phyloP scores from a whole-genome alignment of 2,888 invertebrate species.

The Dolichopus griseipennis region DNA sequence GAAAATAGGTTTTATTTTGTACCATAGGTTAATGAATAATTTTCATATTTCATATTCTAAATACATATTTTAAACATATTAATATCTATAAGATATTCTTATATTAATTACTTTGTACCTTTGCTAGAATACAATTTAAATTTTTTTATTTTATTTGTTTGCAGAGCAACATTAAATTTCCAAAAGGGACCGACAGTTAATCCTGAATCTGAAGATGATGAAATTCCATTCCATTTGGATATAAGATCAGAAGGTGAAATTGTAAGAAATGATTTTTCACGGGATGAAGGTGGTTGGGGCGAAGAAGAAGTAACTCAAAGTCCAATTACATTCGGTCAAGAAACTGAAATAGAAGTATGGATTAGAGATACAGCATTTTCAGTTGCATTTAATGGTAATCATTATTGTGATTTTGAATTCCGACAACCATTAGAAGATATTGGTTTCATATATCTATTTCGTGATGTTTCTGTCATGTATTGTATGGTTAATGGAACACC shows the following conservation, averaged over 20 bases:
- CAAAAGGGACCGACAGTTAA: not conserved
- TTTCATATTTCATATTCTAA: too few relatives aligned
- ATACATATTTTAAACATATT: too few relatives aligned
- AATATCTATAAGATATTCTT: too few relatives aligned
- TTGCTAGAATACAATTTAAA: too few relatives aligned
- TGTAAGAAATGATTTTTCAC: constrained; percentile 5
- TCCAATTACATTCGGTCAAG: not conserved
- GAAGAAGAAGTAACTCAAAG: not conserved
- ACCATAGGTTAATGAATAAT: too few relatives aligned
- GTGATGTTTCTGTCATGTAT: not conserved
- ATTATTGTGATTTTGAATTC: not conserved
- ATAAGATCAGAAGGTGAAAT: not conserved
- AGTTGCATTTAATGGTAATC: not conserved
- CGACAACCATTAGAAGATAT: not conserved
- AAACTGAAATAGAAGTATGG: not conserved
- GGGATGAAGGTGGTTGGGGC: not conserved
- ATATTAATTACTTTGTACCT: too few relatives aligned
- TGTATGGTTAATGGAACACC: not conserved
- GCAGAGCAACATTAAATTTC: not conserved
- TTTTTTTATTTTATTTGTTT: not conserved
- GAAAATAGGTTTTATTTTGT: too few relatives aligned
- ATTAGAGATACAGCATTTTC: not conserved
- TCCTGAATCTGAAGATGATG: not conserved
- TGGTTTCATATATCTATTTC: not conserved
- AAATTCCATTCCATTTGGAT: not conserved